Evolutionary conservation across 2,797 vertebrate species (phyloP).

Genomic region (Atherinosoma microstoma): DNA sequence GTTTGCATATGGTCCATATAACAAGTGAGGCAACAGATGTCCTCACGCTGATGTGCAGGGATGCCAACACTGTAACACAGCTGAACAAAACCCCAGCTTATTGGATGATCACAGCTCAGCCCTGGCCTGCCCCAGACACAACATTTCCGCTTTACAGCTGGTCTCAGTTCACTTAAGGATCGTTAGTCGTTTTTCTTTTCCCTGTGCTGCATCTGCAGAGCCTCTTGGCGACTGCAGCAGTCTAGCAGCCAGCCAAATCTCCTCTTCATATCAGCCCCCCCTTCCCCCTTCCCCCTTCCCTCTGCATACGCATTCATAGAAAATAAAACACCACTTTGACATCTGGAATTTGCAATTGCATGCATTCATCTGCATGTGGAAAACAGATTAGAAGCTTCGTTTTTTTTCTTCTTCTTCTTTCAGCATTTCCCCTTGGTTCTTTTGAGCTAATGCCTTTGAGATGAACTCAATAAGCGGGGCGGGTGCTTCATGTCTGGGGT

Average conservation of each 20-base stretch:
- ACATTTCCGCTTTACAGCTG: slow-evolving; percentile 70
- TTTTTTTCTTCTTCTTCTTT: slow-evolving; percentile 32
- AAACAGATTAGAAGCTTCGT: slow-evolving; percentile 54
- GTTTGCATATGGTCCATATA: slow-evolving; percentile 55
- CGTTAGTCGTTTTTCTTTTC: slow-evolving; percentile 56
- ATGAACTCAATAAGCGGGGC: slow-evolving; percentile 74
- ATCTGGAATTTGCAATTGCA: slow-evolving; percentile 77
- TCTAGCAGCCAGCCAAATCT: slow-evolving; percentile 49
- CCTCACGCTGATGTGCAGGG: slow-evolving; percentile 69
- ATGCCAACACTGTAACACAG: slow-evolving; percentile 58
- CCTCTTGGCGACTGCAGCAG: slow-evolving; percentile 45
- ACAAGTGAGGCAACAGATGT: slow-evolving; percentile 72
- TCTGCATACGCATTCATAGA: slow-evolving; percentile 44
- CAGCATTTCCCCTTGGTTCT: slow-evolving; percentile 45
- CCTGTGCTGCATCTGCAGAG: slow-evolving; percentile 60
- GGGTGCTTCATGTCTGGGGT: slow-evolving; percentile 52
- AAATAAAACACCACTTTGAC: slow-evolving; percentile 68
- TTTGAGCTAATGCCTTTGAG: slow-evolving; percentile 67
- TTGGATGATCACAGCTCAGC: slow-evolving; percentile 61
- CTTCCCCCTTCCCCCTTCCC: neutral
- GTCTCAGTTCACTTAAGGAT: slow-evolving; percentile 64
- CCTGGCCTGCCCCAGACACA: slow-evolving; percentile 57
- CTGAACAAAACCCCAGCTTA: slow-evolving; percentile 53
- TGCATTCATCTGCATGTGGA: slow-evolving; percentile 71
- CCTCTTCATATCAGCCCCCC: slow-evolving; percentile 27